These are phyloP conservation scores for Bombus ignitus DNA, from an alignment of 1,140 invertebrate genomes.

Conservation along the genomic window DNA sequence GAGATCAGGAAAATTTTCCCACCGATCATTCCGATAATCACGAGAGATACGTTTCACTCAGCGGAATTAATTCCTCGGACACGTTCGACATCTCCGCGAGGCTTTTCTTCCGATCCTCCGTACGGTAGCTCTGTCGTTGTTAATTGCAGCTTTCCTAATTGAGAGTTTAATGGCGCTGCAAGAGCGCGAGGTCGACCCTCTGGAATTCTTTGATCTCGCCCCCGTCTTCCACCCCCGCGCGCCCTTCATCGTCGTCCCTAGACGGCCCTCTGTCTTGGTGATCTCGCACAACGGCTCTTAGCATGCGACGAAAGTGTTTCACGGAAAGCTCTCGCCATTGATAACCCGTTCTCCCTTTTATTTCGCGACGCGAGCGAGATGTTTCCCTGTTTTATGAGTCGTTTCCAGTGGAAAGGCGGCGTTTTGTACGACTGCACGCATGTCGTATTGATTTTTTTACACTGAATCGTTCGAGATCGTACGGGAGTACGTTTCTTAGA, in stretches of 20 bases:
- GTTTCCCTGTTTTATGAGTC: slow-evolving; percentile 9
- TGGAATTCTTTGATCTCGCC: slow-evolving; percentile 59
- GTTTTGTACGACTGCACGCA: not conserved
- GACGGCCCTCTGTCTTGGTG: slow-evolving; percentile 16
- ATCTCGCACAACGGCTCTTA: slow-evolving; percentile 7
- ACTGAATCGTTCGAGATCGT: not conserved
- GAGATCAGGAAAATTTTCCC: not conserved
- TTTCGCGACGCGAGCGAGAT: not conserved
- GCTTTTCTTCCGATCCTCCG: not conserved
- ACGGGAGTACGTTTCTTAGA: no score
- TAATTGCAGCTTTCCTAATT: slow-evolving; percentile 64
- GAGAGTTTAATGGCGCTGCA: slow-evolving; percentile 61
- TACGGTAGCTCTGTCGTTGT: slow-evolving; percentile 28
- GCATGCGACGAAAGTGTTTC: slow-evolving; percentile 29
- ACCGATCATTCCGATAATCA: not conserved
- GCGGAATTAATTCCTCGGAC: slow-evolving; percentile 12
- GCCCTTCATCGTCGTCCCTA: not conserved
- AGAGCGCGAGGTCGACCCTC: slow-evolving; percentile 24
- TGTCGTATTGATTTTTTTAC: not conserved
- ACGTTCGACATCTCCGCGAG: not conserved
- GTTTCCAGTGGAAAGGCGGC: not conserved
- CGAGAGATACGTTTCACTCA: not conserved
- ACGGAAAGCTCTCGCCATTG: slow-evolving; percentile 12
- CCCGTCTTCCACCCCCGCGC: not conserved
- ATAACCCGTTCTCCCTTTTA: not conserved